Base-by-base conservation (phyloP, 1,140 invertebrate species). In the Drosophila neocordata region DNA sequence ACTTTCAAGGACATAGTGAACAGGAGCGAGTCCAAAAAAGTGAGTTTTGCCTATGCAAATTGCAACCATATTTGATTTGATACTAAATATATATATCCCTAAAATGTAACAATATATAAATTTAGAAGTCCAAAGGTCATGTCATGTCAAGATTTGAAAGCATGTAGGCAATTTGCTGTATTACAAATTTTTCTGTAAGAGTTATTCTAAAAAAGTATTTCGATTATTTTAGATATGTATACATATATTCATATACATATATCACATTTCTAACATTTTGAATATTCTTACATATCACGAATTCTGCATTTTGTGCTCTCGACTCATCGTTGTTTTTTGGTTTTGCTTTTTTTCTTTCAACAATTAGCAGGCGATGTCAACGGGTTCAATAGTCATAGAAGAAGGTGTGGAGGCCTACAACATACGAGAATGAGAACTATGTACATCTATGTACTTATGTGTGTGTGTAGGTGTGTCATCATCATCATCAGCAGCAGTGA, bases 361-460 rank as follows among this genome's bases (percentile, higher is more conserved):
- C 82, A 85, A 85, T 85, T 85, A 85, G 82, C 82, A 51, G 53
- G 83, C 74, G 62, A 88, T 88, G 82, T 85, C 82, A 85, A 82
- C 69, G 75, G 82, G 82, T 87, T 85, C 82, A 88, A 56, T 78
- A 85, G 55, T 69, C 72, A 78, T 41, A 62, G 72, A 57, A 61
- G 64, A 72, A 85, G 82, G 82, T 85, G 82, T 88, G 82, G 82
- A 48, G 68, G 77, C 69, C 81, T 52, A 74, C 31, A 78, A 48
- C 61, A 65, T 48, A 73, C 68, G 27, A 58, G 48, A 69, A 48
- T 35, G 59, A 63, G 51, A 56, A 56, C 53, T 53, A 70, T 63
- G 59, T 34, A 20, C 15, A 48, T 22, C 20, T 60, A 34, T 34
- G 34, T 31, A 31, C 6, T 6, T 31, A 31, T 55, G 56, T 41